A percentile compares a stretch with the other conserved stretches of the same genome.
These are phyloP conservation scores for Brassicogethes aeneus DNA, from an alignment of 2,888 invertebrate genomes.

Conservation along the genomic window DNA sequence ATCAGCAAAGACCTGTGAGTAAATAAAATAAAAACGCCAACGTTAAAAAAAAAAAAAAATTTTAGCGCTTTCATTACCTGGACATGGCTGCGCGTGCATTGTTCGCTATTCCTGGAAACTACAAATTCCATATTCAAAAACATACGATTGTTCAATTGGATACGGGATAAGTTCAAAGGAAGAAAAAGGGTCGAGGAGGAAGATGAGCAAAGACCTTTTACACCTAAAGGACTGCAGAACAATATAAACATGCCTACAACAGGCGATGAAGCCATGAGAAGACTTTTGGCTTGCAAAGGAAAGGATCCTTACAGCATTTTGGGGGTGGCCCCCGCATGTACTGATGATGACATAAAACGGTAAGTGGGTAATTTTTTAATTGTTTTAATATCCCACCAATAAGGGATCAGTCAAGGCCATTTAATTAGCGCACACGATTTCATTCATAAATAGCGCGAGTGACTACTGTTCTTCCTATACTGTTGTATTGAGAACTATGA, in stretches of 20 bases:
- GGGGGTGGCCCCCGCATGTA: slow-evolving; percentile 74
- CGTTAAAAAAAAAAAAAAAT: neutral
- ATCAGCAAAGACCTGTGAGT: slow-evolving; percentile 65
- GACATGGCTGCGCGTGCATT: slow-evolving; percentile 30
- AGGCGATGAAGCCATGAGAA: slow-evolving; percentile 91
- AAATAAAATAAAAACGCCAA: slow-evolving; percentile 5
- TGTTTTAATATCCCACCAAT: no score
- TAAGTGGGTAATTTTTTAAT: no score
- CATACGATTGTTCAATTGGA: slow-evolving; percentile 33
- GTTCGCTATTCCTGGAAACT: slow-evolving; percentile 28
- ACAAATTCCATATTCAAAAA: slow-evolving; percentile 27
- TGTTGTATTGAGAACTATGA: no score
- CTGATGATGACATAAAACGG: slow-evolving; percentile 88
- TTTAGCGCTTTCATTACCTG: slow-evolving; percentile 31
- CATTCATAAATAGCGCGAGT: no score
- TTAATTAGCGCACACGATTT: no score
- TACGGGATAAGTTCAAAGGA: slow-evolving; percentile 34
- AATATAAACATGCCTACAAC: slow-evolving; percentile 81
- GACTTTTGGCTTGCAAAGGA: slow-evolving; percentile 85
- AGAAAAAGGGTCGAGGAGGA: slow-evolving; percentile 34
- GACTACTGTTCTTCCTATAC: no score
- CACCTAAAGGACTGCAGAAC: slow-evolving; percentile 49
- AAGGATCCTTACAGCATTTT: slow-evolving; percentile 83
- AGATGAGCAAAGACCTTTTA: slow-evolving; percentile 40
- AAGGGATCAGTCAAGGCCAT: no score